These are phyloP conservation scores for Raphicerus campestris DNA, from an alignment of 2,113 vertebrate species.

Conservation along the genomic window DNA sequence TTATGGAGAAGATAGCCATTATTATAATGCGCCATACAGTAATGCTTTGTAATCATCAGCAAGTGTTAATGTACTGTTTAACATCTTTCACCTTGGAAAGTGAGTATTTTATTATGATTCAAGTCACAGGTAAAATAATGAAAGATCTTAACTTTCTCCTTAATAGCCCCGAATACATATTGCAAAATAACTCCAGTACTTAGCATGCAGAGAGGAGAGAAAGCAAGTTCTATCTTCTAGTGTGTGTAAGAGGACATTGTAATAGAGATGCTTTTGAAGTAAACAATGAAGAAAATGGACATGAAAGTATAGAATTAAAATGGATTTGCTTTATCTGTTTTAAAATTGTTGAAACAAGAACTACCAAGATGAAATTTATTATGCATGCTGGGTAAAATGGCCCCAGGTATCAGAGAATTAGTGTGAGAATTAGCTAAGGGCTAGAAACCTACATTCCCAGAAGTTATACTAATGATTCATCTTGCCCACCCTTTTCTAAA, in stretches of 20 bases:
- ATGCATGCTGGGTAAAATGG: neutral
- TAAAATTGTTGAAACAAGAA: neutral
- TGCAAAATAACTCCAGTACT: neutral
- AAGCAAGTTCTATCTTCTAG: neutral
- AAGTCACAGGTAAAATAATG: slow-evolving; percentile 37
- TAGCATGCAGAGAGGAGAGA: neutral
- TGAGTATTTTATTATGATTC: slow-evolving; percentile 6
- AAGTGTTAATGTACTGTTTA: slow-evolving; percentile 29
- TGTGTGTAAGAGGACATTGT: neutral
- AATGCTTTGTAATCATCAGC: neutral
- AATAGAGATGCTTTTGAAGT: neutral
- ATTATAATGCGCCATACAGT: neutral
- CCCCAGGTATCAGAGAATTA: neutral
- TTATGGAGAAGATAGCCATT: slow-evolving; percentile 6
- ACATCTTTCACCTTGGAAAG: slow-evolving; percentile 44
- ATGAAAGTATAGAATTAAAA: neutral
- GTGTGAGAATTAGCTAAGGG: neutral
- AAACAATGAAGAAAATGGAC: neutral
- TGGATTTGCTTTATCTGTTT: neutral
- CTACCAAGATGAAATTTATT: neutral
- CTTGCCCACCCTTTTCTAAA: neutral
- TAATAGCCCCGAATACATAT: neutral
- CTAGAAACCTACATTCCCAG: neutral
- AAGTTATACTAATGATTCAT: neutral
- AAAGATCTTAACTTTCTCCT: slow-evolving; percentile 9